Evolutionary conservation across 1,140 invertebrate genomes (phyloP), one percentile per base, ranked within the genome.

Genomic region (Amphibalanus amphitrite): DNA sequence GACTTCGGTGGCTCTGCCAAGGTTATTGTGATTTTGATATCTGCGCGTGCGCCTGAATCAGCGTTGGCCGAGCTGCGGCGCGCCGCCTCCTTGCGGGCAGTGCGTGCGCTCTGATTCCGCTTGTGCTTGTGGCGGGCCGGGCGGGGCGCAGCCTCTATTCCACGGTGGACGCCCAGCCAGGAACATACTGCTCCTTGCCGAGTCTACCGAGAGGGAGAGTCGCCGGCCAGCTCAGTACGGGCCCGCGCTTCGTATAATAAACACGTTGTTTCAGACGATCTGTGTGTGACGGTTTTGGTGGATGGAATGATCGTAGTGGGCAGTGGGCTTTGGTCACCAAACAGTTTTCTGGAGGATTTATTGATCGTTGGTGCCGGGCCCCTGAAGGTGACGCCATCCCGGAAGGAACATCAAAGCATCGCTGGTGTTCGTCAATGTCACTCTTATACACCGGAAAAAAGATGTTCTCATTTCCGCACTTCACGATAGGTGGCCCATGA

Each of bases 11-110:
- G 47, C 20, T 20, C 10, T 59, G 47, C 47, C 47, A 59, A 59
- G 47, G 47, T 59, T 59, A 59, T 59, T 59, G 47, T 59, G 47
- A 59, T 59, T 59, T 59, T 59, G 47, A 59, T 59, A 59, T 59
- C 47, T 59, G 47, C 47, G 6, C 6, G 47, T 20, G 6, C 6
- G 47, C 47, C 6, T 20, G 47, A 1, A 3, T 20, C 10, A 20
- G 10, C 13, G 20, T 3, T 23, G 47, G 17, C 17, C 1, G 47
- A 59, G 1, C n/a, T n/a, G n/a, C n/a, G n/a, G n/a, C n/a, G n/a
- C 47, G 47, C 17, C 17, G 6, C 17, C 10, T 59, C 20, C 20
- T 20, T 1, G 6, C 47, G 47, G 20, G 20, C 47, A 20, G 47
- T 59, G 47, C 20, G 47, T 20, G 47, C 47, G 47, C 47, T 13